Percentiles rank a stretch among this genome's conserved stretches.
These are phyloP conservation scores for Leptobrachium leishanense DNA, from an alignment of 2,113 vertebrate genomes.

Conservation along the genomic window DNA sequence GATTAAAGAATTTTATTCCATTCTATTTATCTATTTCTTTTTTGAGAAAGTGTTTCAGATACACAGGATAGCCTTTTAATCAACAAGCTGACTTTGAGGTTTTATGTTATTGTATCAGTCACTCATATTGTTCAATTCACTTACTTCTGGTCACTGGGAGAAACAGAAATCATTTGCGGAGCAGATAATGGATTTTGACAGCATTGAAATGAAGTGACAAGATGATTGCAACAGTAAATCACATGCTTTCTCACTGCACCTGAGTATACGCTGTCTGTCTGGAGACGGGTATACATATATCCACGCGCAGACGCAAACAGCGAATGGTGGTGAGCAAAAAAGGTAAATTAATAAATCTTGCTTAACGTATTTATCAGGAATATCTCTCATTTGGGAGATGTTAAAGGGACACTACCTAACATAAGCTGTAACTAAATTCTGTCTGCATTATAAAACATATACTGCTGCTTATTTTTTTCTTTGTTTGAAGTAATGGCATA, in stretches of 20 bases:
- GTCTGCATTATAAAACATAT: too few relatives aligned
- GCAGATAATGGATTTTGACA: slow-evolving; percentile 57
- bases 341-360: too few relatives aligned
- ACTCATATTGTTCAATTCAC: slow-evolving; percentile 47
- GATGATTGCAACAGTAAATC: slow-evolving; percentile 48
- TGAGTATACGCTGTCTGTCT: slow-evolving; percentile 10
- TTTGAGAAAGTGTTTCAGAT: slow-evolving; percentile 34
- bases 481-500: too few relatives aligned
- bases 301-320: too few relatives aligned
- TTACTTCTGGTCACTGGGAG: slow-evolving; percentile 52
- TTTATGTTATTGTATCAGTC: slow-evolving; percentile 43
- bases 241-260: slow-evolving; percentile 41
- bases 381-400: too few relatives aligned
- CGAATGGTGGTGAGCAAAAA: too few relatives aligned
- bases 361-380: too few relatives aligned
- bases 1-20: too few relatives aligned
- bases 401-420: too few relatives aligned
- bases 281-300: too few relatives aligned
- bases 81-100: slow-evolving; percentile 43
- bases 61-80: slow-evolving; percentile 38
- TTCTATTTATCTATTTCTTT: background rate
- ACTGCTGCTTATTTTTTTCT: too few relatives aligned
- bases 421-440: too few relatives aligned
- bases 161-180: slow-evolving; percentile 46
- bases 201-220: slow-evolving; percentile 54